These are phyloP conservation scores for Patagioenas fasciata DNA, from an alignment of 2,113 vertebrate genomes.

Conservation along the genomic window DNA sequence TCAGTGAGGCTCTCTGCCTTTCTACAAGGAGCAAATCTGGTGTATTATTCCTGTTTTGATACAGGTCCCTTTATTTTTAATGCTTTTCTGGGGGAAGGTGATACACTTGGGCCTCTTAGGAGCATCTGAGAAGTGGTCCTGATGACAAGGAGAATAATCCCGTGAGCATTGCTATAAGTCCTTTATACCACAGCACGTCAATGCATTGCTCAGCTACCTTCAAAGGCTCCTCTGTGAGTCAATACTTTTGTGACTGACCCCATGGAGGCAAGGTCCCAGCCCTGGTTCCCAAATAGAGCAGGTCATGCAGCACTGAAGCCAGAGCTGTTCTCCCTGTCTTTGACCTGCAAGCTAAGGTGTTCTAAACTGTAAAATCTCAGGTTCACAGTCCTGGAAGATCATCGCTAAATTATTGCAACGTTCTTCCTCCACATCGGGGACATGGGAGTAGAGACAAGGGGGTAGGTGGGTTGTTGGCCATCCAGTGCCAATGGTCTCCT, in stretches of 20 bases:
- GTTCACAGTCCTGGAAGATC: neutral
- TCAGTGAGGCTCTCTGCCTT: neutral
- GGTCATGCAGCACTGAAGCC: neutral
- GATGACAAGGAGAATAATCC: neutral
- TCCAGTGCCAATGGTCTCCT: neutral
- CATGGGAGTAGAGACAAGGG: accelerated
- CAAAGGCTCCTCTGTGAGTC: neutral
- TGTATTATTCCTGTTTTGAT: neutral
- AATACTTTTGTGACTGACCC: neutral
- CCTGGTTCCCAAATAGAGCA: neutral
- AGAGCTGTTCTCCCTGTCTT: neutral
- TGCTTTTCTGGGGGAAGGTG: neutral
- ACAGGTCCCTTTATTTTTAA: neutral
- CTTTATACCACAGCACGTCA: neutral
- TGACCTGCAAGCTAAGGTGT: neutral
- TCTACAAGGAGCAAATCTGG: neutral
- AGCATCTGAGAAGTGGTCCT: neutral
- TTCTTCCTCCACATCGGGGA: neutral
- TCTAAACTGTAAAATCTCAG: neutral
- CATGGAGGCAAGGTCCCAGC: neutral
- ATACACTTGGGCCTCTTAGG: neutral
- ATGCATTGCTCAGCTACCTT: neutral
- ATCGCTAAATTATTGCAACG: neutral
- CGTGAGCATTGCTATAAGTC: accelerated
- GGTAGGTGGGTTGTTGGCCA: neutral